Percentiles rank a stretch among this genome's conserved stretches.
phyloP scores from a whole-genome alignment of 2,113 vertebrate species.

The Potamarius usumacintae region DNA sequence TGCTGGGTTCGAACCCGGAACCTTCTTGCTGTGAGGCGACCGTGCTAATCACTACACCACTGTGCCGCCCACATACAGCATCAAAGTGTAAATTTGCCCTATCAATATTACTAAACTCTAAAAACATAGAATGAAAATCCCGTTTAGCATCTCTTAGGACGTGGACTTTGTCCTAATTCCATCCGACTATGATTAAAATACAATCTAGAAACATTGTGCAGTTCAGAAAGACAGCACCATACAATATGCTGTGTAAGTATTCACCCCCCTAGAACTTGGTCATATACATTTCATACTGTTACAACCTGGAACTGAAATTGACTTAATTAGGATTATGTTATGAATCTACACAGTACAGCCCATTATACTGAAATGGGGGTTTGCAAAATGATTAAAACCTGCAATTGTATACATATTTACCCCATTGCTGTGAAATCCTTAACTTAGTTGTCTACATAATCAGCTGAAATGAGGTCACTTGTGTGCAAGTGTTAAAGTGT shows the following conservation, averaged over 20 bases:
- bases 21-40: too few species aligned
- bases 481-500: neutral
- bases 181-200: neutral
- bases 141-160: neutral
- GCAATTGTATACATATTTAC: neutral
- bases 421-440: neutral
- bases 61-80: too few species aligned
- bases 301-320: neutral
- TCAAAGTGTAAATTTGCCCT: neutral
- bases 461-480: neutral
- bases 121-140: neutral
- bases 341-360: neutral
- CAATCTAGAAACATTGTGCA: constrained; percentile 4
- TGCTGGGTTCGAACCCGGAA: too few species aligned
- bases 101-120: neutral
- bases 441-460: neutral
- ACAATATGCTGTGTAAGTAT: neutral
- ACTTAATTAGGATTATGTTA: neutral
- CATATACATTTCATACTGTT: neutral
- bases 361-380: neutral
- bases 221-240: neutral
- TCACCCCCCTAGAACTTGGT: neutral
- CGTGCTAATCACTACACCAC: too few species aligned
- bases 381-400: too few species aligned
- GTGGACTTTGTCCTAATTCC: neutral